A percentile compares a stretch with the other conserved stretches of the same genome.
Conservation (phyloP, 2,113 vertebrate species). For the Misgurnus mizolepis region DNA sequence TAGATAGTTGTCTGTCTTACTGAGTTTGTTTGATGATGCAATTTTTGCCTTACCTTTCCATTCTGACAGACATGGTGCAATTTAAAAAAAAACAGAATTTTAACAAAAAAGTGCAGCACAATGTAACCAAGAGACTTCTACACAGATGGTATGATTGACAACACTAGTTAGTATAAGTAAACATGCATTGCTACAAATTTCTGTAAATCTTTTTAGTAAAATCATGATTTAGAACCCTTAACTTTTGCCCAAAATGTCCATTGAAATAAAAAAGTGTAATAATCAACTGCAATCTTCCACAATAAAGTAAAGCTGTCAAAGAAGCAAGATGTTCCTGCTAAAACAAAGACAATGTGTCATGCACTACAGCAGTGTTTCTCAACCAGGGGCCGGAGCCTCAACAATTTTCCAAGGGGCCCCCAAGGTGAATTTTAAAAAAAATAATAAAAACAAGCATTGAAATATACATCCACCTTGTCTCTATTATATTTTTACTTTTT, state of each 20-base stretch:
- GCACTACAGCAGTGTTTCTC: not conserved
- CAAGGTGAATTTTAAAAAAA: too few species aligned
- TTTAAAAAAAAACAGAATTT: conserved; percentile 75
- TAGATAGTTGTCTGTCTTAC: conserved; percentile 42
- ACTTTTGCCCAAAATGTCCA: not conserved
- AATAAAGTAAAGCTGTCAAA: not conserved
- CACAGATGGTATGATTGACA: conserved; percentile 6
- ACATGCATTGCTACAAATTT: not conserved
- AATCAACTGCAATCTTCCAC: conserved; percentile 3
- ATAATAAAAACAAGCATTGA: too few species aligned
- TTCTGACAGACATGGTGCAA: conserved; percentile 79
- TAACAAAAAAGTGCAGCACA: conserved; percentile 67
- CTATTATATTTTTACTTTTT: too few species aligned
- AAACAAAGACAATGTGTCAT: conserved; percentile 28
- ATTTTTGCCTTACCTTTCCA: conserved; percentile 78
- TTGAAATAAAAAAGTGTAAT: not conserved
- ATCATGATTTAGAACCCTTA: not conserved
- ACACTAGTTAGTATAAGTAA: not conserved
- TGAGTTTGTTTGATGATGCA: conserved; percentile 18
- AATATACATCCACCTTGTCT: too few species aligned
- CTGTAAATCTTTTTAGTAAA: not conserved
- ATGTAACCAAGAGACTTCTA: conserved; percentile 36
- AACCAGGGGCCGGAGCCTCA: too few species aligned
- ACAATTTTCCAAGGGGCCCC: too few species aligned
- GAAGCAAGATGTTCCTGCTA: not conserved